Conservation (phyloP, 1,140 invertebrate genomes). For the Zaprionus taronus region DNA sequence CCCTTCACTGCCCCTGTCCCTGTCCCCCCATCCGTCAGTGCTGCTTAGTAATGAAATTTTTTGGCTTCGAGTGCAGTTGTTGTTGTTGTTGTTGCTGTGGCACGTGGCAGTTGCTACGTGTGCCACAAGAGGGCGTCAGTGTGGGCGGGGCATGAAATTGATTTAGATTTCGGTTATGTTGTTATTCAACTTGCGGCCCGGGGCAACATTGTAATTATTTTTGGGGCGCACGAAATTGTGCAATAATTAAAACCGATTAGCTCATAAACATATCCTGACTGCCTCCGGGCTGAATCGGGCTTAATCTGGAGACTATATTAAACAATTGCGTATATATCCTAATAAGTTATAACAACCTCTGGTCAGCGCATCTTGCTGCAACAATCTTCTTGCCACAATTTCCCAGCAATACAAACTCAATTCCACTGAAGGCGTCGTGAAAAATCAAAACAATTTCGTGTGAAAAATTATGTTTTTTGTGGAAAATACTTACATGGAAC, state of each 20-base stretch:
- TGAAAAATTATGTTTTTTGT: constrained; percentile 50
- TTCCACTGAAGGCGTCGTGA: constrained; percentile 24
- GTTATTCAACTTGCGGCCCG: constrained; percentile 24
- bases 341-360: background rate
- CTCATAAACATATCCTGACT: constrained; percentile 69
- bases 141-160: constrained; percentile 62
- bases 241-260: constrained; percentile 75
- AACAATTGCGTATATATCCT: background rate
- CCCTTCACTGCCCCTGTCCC: background rate
- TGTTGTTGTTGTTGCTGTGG: constrained; percentile 60
- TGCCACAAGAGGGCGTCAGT: background rate
- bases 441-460: constrained; percentile 51
- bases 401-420: constrained; percentile 22
- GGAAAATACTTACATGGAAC: constrained; percentile 34
- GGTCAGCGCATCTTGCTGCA: background rate
- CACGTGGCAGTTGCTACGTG: constrained; percentile 67
- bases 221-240: constrained; percentile 54
- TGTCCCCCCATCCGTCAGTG: background rate
- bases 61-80: constrained; percentile 57
- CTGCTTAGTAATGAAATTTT: constrained; percentile 61
- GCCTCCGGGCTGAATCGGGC: background rate
- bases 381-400: background rate
- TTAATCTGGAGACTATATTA: background rate
- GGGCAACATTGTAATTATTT: constrained; percentile 62
- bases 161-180: constrained; percentile 77